phyloP scores from a whole-genome alignment of 2,113 vertebrate genomes.

The Sylvilagus bachmani region DNA sequence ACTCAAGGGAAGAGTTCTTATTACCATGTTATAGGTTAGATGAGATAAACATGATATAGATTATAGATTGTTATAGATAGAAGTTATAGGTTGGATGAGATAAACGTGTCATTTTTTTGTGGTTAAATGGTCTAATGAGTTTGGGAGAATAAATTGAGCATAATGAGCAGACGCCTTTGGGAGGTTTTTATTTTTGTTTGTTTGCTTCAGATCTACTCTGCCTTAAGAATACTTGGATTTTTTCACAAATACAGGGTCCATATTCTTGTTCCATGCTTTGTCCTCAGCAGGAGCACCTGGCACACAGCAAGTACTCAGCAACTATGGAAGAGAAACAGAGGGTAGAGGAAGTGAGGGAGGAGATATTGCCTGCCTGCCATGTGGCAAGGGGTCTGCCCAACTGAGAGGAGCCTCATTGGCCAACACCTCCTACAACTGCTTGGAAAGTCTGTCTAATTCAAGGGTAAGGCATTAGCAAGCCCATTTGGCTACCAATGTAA shows the following conservation, averaged over 20 bases:
- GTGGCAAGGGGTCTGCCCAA: background rate
- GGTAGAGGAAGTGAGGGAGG: background rate
- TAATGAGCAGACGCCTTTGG: background rate
- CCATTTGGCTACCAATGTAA: background rate
- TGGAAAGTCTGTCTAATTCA: background rate
- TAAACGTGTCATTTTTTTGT: constrained; percentile 22
- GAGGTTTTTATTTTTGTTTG: background rate
- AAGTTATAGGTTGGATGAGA: background rate
- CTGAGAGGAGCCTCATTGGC: background rate
- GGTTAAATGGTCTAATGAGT: background rate
- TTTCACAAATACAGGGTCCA: background rate
- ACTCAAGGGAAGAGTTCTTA: constrained; percentile 46
- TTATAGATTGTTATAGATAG: too few species aligned
- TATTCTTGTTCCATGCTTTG: background rate
- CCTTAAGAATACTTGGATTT: background rate
- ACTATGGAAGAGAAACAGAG: background rate
- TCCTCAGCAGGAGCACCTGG: background rate
- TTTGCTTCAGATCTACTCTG: background rate
- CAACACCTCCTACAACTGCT: background rate
- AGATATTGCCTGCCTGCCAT: background rate
- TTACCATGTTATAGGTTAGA: constrained; percentile 29
- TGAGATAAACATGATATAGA: background rate
- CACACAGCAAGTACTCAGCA: background rate
- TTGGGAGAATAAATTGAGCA: background rate
- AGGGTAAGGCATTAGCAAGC: background rate